These are phyloP conservation scores for Rhegmatorhina hoffmannsi DNA, from an alignment of 2,113 vertebrate genomes.

Conservation along the genomic window DNA sequence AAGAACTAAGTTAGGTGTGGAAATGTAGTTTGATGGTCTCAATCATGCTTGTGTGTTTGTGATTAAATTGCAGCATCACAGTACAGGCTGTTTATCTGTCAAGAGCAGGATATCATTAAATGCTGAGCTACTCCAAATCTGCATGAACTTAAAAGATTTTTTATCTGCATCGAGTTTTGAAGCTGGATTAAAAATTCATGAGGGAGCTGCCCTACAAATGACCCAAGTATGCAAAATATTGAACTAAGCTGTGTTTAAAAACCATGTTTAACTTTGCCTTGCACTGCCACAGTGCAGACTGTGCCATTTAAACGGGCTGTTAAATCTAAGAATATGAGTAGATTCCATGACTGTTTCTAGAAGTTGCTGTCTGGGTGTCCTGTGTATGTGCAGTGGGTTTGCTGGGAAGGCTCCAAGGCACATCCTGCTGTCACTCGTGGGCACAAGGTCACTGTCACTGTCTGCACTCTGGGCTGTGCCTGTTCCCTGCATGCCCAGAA, in stretches of 20 bases:
- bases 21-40: neutral
- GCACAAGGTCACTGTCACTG: neutral
- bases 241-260: neutral
- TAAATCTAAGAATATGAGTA: neutral
- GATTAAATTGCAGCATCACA: constrained; percentile 16
- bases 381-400: neutral
- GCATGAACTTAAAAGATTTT: neutral
- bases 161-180: neutral
- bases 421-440: fast-evolving
- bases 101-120: neutral
- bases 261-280: neutral
- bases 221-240: neutral
- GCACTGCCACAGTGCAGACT: neutral
- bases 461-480: neutral
- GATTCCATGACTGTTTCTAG: neutral
- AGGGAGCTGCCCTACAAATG: neutral
- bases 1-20: neutral
- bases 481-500: neutral
- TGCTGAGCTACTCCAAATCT: neutral
- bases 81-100: neutral
- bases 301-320: neutral
- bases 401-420: neutral
- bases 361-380: neutral
- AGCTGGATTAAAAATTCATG: constrained; percentile 2
- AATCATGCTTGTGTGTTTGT: neutral